These are phyloP conservation scores for Sphyrna mokarran DNA, from an alignment of 2,113 vertebrate species.

Conservation along the genomic window DNA sequence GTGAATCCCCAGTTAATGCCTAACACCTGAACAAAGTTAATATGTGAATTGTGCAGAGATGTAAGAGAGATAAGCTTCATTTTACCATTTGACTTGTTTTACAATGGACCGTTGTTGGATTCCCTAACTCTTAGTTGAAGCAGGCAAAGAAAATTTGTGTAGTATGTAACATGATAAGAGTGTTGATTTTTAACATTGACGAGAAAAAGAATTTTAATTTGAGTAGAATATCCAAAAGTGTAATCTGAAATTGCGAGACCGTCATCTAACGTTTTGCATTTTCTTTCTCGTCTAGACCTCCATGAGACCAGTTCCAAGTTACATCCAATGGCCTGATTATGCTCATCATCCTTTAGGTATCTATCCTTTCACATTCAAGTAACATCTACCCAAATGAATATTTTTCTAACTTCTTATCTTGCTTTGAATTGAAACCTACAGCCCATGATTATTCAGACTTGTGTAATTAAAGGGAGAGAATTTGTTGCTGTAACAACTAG, in stretches of 20 bases:
- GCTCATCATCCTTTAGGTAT: slow-evolving; percentile 94
- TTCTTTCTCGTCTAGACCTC: slow-evolving; percentile 69
- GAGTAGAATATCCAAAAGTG: not conserved
- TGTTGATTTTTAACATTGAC: not conserved
- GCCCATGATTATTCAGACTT: not conserved
- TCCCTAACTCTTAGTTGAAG: not conserved
- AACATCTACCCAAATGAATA: not conserved
- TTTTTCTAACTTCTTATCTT: not conserved
- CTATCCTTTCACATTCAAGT: not conserved
- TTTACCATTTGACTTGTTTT: too few relatives aligned
- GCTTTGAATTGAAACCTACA: not conserved
- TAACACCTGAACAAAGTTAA: not conserved
- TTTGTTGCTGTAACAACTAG: not conserved
- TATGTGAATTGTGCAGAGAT: not conserved
- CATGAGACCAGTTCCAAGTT: slow-evolving; percentile 80
- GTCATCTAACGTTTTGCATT: slow-evolving; percentile 1
- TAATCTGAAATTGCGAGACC: not conserved
- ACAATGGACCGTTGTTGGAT: too few relatives aligned
- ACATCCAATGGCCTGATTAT: slow-evolving; percentile 95
- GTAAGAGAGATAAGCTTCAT: too few relatives aligned
- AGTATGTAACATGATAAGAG: not conserved
- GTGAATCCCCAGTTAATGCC: not conserved
- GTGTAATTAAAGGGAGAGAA: not conserved
- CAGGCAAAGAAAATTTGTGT: not conserved
- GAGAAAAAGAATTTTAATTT: not conserved